Base-by-base conservation (phyloP, 2,797 vertebrate species). In the Ctenopoma multispine region DNA sequence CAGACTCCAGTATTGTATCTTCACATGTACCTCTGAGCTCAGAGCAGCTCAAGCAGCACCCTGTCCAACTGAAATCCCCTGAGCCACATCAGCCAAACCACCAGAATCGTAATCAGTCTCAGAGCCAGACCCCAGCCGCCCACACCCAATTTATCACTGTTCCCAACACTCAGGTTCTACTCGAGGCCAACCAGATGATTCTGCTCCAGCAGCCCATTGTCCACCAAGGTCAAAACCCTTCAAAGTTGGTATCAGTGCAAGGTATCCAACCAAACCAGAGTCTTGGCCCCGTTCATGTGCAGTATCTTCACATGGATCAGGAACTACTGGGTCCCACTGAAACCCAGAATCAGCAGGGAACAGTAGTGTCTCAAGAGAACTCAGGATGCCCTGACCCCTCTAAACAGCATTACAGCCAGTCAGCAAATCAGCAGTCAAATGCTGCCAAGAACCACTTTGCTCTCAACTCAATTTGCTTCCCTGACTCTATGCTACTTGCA, bases 401-500 rank as follows among this genome's bases (percentile, higher is more conserved):
- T 11, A 98, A 98, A 80, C 96, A 96, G 85, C 94, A 94, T 91
- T 98, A 97, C 83, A 95, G 83, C 87, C 95, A 96, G 80, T 83
- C 95, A 38, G 57, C 80, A 57, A 93, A 90, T 91, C 96, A 95
- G 55, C 92, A 90, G 54, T 40, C 87, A 43, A 93, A 95, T 17
- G 96, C 98, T 73, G 89, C 94, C 81, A 99, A 99, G 88, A 97
- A 96, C 91, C 97, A 98, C 63, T 99, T 97, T 93, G 92, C 95
- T 72, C 95, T 99, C 53, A 97, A 96, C 92, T 97, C 97, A 40
- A 96, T 99, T 89, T 99, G 97, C 90, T 99, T 99, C 69, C 95
- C 97, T 21, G 97, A 99, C 65, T 97, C 97, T 2, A 97, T 99
- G 91, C 93, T 99, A 24, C 95, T 99, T 53, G 93, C 91, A 8